Evolutionary conservation across 92 coral and sea anemone species (phyloP), one percentile per base, ranked within the genome.

Genomic region (Palythoa grandiflora): DNA sequence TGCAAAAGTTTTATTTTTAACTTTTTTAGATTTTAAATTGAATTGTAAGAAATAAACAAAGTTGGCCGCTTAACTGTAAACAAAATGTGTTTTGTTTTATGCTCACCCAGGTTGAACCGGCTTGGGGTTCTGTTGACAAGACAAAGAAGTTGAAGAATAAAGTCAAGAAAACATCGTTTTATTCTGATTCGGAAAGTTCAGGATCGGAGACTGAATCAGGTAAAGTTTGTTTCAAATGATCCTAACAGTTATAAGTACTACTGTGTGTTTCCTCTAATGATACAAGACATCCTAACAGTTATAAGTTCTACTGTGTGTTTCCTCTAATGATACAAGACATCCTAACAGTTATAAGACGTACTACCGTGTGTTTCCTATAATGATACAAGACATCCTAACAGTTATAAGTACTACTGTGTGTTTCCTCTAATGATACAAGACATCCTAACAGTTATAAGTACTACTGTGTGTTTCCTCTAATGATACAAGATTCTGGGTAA

Each of bases 111-210:
- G 85, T 80, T 65, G 85, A 80, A 39, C 85, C 85, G 3, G 85
- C 40, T 0, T 80, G 85, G 85, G 85, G 85, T 11, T 61, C 60
- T 44, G 3, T 39, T 80, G 75, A 80, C 9, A 80, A 65, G 44
- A 80, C 85, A 9, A 80, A 80, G 85, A 80, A 63, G 74, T 40
- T 44, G 14, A 80, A 80, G 51, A 80, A 80, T 51, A 80, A 80
- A 68, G 21, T 71, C 38, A 80, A 80, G 73, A 80, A 80, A 71
- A n/a, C 75, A 6, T 80, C 85, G 35, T 80, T 80, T 61, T 80
- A 80, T 47, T 80, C 74, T 0, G 85, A 65, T 66, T 80, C 85
- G 16, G 85, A 65, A 68, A 80, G 85, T 80, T 80, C 85, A 39
- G 75, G 44, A 11, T 80, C 85, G 1, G 85, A 44, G 36, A 63